These are phyloP conservation scores for Nemurella pictetii DNA, from an alignment of 2,888 invertebrate species.

Conservation along the genomic window DNA sequence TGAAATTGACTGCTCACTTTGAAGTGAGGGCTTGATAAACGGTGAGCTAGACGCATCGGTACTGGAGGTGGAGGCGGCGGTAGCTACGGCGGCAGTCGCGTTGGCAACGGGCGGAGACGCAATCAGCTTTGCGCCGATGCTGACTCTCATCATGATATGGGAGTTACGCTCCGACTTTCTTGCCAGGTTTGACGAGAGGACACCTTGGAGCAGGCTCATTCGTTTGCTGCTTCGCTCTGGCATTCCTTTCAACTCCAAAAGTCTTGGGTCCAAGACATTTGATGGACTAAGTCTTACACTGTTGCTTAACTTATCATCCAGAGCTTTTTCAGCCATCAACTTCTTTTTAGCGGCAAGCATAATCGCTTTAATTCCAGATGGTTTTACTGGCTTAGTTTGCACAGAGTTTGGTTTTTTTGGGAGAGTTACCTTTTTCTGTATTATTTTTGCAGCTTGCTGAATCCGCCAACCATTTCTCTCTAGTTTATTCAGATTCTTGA, in stretches of 20 bases:
- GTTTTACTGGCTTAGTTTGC: conserved; percentile 38
- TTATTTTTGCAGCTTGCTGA: conserved; percentile 47
- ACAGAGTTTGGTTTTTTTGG: conserved; percentile 42
- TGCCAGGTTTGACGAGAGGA: conserved; percentile 39
- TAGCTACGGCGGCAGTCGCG: too few species aligned
- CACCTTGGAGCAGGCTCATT: conserved; percentile 39
- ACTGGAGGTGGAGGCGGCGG: too few species aligned
- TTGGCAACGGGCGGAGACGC: not conserved
- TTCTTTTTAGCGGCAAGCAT: not conserved
- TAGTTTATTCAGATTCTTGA: conserved; percentile 57
- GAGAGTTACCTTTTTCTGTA: conserved; percentile 39
- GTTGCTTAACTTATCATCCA: conserved; percentile 38
- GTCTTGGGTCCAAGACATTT: not conserved
- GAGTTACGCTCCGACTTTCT: not conserved
- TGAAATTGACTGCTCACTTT: too few species aligned
- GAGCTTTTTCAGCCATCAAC: not conserved
- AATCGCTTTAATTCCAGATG: not conserved
- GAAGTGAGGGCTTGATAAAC: too few species aligned
- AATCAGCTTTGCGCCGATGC: not conserved
- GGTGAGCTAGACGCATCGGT: too few species aligned
- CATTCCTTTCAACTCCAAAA: conserved; percentile 41
- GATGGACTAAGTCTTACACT: not conserved
- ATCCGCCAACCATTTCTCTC: conserved; percentile 59
- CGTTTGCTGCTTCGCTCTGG: conserved; percentile 27
- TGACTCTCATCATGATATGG: not conserved